These are phyloP conservation scores for Pseudorasbora parva DNA, from an alignment of 2,113 vertebrate species.

Conservation along the genomic window DNA sequence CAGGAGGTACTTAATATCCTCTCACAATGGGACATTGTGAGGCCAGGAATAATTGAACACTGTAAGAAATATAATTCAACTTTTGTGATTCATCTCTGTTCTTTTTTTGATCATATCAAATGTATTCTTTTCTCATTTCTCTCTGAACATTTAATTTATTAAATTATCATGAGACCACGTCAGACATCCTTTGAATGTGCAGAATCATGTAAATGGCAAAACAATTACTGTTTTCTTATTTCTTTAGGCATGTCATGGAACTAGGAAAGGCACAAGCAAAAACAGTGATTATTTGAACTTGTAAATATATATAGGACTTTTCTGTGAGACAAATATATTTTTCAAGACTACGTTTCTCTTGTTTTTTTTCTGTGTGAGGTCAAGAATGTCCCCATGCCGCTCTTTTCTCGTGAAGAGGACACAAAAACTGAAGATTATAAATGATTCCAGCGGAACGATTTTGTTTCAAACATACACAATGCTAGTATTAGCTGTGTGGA, in stretches of 20 bases:
- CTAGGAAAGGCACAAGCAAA: conserved; percentile 19
- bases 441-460: neutral
- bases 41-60: conserved; percentile 28
- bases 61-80: conserved; percentile 10
- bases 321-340: conserved; percentile 23
- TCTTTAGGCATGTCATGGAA: conserved; percentile 22
- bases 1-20: conserved; percentile 27
- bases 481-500: neutral
- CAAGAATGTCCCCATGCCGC: neutral
- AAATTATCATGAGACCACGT: neutral
- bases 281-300: conserved; percentile 18
- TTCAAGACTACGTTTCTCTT: neutral
- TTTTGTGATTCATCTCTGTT: conserved; percentile 10
- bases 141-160: conserved; percentile 45
- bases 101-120: conserved; percentile 35
- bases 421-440: too few relatives aligned
- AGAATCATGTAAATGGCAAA: conserved; percentile 24
- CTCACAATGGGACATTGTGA: conserved; percentile 11
- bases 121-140: neutral
- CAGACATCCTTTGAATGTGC: neutral
- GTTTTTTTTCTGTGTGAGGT: neutral
- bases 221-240: conserved; percentile 1
- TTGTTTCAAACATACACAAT: neutral
- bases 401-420: neutral
- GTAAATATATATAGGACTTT: conserved; percentile 3